A percentile compares a stretch with the other conserved stretches of the same genome.
Evolutionary conservation across 2,113 vertebrate species (phyloP).

Genomic region (Ammospiza nelsoni): DNA sequence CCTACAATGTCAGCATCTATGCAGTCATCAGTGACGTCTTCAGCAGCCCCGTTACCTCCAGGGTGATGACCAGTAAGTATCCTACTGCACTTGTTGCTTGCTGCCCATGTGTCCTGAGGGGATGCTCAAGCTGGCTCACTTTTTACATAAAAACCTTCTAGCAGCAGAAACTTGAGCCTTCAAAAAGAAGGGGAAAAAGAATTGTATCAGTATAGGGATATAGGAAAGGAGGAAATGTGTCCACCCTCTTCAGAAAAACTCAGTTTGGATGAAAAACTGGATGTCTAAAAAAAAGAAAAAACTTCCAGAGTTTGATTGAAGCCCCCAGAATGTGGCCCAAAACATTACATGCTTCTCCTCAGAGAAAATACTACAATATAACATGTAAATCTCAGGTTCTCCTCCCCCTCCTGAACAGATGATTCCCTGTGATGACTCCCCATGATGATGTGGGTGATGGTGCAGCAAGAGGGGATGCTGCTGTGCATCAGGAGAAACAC

Average conservation of each 20-base stretch:
- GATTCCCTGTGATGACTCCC: accelerated
- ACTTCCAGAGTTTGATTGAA: not conserved
- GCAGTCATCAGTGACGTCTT: constrained; percentile 87
- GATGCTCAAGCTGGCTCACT: not conserved
- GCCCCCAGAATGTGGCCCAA: not conserved
- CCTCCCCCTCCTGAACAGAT: not conserved
- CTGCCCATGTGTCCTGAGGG: not conserved
- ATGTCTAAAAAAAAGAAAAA: not conserved
- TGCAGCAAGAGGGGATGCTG: not conserved
- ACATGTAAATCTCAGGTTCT: not conserved
- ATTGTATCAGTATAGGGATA: not conserved
- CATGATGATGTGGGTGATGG: too few relatives aligned
- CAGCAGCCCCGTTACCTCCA: constrained; percentile 85
- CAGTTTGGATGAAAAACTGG: not conserved
- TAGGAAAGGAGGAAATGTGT: not conserved
- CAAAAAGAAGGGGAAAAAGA: not conserved
- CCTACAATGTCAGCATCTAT: constrained; percentile 93
- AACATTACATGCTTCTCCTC: not conserved
- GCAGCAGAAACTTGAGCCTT: not conserved
- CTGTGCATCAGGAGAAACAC: not conserved
- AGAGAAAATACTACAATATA: not conserved
- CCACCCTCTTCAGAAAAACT: not conserved
- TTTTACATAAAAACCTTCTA: not conserved
- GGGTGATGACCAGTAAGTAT: constrained; percentile 92
- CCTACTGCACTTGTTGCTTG: not conserved